Base-by-base conservation (phyloP, 1,140 invertebrate genomes). In the Eumeta japonica region DNA sequence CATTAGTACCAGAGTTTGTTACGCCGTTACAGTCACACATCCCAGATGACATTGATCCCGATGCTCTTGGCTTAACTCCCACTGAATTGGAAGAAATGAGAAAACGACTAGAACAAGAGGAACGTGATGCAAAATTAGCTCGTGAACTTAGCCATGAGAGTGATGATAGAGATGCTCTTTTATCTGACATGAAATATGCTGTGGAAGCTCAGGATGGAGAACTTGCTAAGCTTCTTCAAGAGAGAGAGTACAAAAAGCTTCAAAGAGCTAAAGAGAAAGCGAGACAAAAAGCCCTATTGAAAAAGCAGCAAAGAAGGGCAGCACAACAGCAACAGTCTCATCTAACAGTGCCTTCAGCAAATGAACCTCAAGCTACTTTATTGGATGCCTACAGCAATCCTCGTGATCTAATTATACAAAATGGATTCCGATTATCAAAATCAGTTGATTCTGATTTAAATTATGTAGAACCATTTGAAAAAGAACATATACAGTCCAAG, bases 121-220 rank as follows among this genome's bases (percentile, higher is more conserved):
- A 83, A 48, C 72, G 68, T 39, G 82, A 84, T 66, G 82, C 80
- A 16, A 62, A 75, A 51, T 53, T 82, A 13, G 82, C 80, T 10
- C 65, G 78, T 39, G 72, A 80, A 43, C 52, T 82, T 59, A 81
- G 79, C 37, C 71, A 81, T 50, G 79, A 82, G 39, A 83, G 82
- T 47, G 79, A 80, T 16, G 58, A 73, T 10, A 74, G 82, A 38
- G 78, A 81, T 45, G 77, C 80, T 13, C 75, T 84, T 50, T 58
- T 84, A 15, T 79, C 89, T 16, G 88, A 92, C 68, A 81, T 75
- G 70, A 54, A 84, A 54, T 79, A 88, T 41, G 90, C 90, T 5
- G 92, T 95, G 34, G 92, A 97, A 73, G 88, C 88, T 3, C 92
- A 95, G 62, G 93, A 97, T 64, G 84, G 89, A 31, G 90, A 95